These are phyloP conservation scores for Brachionus asplanchnoidis DNA, from an alignment of 1,140 invertebrate genomes.

Conservation along the genomic window DNA sequence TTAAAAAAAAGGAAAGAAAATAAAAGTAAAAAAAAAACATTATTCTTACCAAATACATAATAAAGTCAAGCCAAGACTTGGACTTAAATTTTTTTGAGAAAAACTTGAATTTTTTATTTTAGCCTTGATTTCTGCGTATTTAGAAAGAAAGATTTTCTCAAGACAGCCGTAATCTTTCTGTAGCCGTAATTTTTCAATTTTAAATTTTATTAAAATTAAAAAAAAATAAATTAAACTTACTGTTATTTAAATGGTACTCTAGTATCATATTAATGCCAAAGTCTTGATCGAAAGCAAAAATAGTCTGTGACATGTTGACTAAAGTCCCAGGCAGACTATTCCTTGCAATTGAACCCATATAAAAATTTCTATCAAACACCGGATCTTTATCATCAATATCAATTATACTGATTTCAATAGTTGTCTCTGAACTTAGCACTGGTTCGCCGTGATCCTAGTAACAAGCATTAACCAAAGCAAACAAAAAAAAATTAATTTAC, in stretches of 20 bases:
- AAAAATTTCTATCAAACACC: constrained; percentile 14
- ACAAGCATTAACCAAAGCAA: neutral
- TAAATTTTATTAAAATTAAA: neutral
- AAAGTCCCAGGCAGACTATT: neutral
- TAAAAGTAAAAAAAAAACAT: too few relatives aligned
- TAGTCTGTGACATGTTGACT: neutral
- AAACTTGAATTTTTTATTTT: too few relatives aligned
- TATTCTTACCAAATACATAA: too few relatives aligned
- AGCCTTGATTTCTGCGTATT: too few relatives aligned
- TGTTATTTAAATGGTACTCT: neutral
- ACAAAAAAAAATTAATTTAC: neutral
- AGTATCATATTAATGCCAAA: neutral
- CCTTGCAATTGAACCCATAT: neutral
- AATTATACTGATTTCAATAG: neutral
- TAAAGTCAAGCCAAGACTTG: too few relatives aligned
- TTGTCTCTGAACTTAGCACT: neutral
- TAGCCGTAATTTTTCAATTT: too few relatives aligned
- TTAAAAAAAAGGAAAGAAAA: too few relatives aligned
- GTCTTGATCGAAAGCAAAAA: constrained; percentile 34
- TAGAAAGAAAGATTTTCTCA: too few relatives aligned
- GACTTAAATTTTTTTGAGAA: neutral
- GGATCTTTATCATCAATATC: constrained; percentile 40
- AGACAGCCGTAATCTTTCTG: too few relatives aligned
- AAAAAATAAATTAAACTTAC: neutral
- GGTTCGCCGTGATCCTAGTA: constrained; percentile 22